phyloP scores from a whole-genome alignment of 2,888 invertebrate genomes.

The Zootermopsis nevadensis region DNA sequence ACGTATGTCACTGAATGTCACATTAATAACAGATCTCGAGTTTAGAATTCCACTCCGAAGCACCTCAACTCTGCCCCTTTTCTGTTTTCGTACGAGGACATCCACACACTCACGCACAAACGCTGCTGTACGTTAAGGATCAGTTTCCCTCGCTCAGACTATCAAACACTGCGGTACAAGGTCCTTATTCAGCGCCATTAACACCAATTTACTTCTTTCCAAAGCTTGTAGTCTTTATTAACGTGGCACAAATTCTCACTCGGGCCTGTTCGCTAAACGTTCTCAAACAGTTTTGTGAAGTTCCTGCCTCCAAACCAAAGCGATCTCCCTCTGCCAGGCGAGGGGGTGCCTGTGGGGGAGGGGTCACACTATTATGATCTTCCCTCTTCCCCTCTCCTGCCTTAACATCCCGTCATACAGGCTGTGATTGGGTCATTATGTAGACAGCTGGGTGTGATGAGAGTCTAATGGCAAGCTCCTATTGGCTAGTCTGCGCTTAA shows the following conservation, averaged over 20 bases:
- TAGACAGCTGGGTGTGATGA: conserved; percentile 52
- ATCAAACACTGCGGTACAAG: not conserved
- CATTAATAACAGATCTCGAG: not conserved
- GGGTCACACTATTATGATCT: conserved; percentile 29
- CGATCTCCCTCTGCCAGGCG: not conserved
- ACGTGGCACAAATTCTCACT: conserved; percentile 29
- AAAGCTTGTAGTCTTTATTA: not conserved
- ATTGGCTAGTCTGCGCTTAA: conserved; percentile 49
- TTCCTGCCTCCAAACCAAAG: not conserved
- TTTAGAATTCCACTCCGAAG: not conserved
- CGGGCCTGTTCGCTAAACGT: conserved; percentile 44
- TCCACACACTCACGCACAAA: not conserved
- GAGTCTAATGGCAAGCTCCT: conserved; percentile 46
- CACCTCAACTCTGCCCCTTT: not conserved
- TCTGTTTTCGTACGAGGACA: not conserved
- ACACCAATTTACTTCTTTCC: not conserved
- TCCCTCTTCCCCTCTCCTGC: conserved; percentile 26
- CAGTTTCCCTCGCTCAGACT: not conserved
- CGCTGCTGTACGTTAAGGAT: not conserved
- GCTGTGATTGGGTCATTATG: conserved; percentile 52
- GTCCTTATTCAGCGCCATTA: not conserved
- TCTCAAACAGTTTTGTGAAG: conserved; percentile 44
- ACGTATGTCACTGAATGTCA: not conserved
- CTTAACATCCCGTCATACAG: not conserved
- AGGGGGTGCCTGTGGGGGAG: conserved; percentile 25